Conservation (phyloP, 2,888 invertebrate species). For the Trichopria drosophilae region DNA sequence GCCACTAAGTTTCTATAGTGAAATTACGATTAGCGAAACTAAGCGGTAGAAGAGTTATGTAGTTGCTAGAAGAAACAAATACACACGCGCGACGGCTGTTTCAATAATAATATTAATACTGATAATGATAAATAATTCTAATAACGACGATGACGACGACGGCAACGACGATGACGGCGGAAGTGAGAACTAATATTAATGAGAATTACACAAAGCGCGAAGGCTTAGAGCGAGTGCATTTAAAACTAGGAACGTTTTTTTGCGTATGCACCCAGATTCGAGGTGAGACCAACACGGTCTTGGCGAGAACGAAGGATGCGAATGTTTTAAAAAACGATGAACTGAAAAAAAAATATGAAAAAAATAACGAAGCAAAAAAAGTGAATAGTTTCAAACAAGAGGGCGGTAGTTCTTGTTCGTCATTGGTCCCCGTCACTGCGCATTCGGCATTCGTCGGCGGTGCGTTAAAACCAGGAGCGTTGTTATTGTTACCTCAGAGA, state of each 20-base stretch:
- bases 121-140: too few species aligned
- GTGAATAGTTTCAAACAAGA: conserved; percentile 26
- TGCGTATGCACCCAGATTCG: conserved; percentile 32
- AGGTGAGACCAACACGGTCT: too few species aligned
- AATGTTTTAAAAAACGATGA: too few species aligned
- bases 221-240: too few species aligned
- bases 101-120: conserved; percentile 44
- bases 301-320: too few species aligned
- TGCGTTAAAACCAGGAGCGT: too few species aligned
- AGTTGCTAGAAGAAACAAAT: conserved; percentile 47
- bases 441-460: conserved; percentile 14
- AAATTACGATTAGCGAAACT: conserved; percentile 43
- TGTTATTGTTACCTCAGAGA: too few species aligned
- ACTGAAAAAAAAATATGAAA: too few species aligned
- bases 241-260: conserved; percentile 39
- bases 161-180: too few species aligned
- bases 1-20: conserved; percentile 52
- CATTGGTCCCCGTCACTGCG: conserved; percentile 34
- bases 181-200: too few species aligned
- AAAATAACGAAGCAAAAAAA: conserved; percentile 12
- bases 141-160: conserved; percentile 34
- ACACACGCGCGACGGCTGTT: conserved; percentile 54
- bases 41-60: conserved; percentile 52
- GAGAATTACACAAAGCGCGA: too few species aligned
- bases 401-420: conserved; percentile 40